Percentiles rank a stretch among this genome's conserved stretches.
Conservation (phyloP, 1,140 invertebrate genomes). For the Cyclina sinensis region DNA sequence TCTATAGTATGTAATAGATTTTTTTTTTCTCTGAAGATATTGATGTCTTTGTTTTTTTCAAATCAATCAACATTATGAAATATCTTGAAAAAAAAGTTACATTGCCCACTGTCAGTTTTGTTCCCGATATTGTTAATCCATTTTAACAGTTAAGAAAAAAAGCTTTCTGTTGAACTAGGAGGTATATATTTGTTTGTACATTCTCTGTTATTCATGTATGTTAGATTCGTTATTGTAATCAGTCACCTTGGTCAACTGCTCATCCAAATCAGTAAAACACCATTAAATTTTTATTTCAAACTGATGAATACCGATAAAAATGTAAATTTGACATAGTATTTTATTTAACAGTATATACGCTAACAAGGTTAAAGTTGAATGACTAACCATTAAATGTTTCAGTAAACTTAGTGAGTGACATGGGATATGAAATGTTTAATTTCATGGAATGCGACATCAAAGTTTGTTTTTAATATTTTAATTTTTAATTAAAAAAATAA, state of each 20-base stretch:
- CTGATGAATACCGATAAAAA: slow-evolving; percentile 58
- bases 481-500: neutral
- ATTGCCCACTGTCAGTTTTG: too few species aligned
- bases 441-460: neutral
- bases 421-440: neutral
- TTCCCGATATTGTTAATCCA: too few species aligned
- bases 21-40: neutral
- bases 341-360: neutral
- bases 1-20: neutral
- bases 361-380: slow-evolving; percentile 36
- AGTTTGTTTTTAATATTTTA: neutral
- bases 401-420: neutral
- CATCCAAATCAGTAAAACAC: slow-evolving; percentile 51
- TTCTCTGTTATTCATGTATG: neutral
- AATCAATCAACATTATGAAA: slow-evolving; percentile 34
- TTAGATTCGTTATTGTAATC: slow-evolving; percentile 18
- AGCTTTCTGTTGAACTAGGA: too few species aligned
- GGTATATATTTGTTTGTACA: slow-evolving; percentile 1
- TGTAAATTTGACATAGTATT: slow-evolving; percentile 44
- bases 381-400: slow-evolving; percentile 6
- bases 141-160: too few species aligned
- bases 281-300: slow-evolving; percentile 67
- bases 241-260: slow-evolving; percentile 49
- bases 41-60: slow-evolving; percentile 4
- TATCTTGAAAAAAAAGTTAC: neutral